Percentiles rank a stretch among this genome's conserved stretches.
Evolutionary conservation across 53 echinoderm and acorn worm species (phyloP).

Genomic region (Antedon mediterranea): DNA sequence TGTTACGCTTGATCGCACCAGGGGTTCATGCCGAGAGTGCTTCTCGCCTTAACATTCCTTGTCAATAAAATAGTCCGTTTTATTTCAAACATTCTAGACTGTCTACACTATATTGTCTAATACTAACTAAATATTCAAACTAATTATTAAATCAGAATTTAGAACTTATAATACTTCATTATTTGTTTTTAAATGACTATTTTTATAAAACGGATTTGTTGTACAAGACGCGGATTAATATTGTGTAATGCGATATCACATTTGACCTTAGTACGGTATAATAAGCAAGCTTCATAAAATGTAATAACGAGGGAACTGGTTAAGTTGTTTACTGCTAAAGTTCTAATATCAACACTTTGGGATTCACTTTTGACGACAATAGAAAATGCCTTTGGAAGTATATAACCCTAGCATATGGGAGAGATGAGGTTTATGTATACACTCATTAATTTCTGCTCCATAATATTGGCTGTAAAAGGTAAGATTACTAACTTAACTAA

Average conservation of each 20-base stretch:
- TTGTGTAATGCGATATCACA: neutral
- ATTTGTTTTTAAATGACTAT: no score
- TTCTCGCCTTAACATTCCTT: neutral
- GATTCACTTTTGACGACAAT: neutral
- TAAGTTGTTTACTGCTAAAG: conserved; percentile 1
- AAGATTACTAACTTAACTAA: neutral
- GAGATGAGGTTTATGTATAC: neutral
- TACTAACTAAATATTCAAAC: no score
- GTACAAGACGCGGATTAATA: neutral
- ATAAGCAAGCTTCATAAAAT: neutral
- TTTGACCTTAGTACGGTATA: neutral
- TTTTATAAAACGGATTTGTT: no score
- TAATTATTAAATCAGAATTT: no score
- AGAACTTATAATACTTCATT: no score
- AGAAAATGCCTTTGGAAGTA: conserved; percentile 1
- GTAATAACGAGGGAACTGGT: neutral
- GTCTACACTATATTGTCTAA: no score
- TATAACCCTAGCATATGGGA: conserved; percentile 1
- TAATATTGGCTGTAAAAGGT: neutral
- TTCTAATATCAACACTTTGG: neutral
- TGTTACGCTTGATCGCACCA: neutral
- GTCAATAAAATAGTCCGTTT: neutral
- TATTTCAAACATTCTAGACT: no score
- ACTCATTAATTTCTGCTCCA: neutral
- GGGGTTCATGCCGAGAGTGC: neutral